Base-by-base conservation (phyloP, 2,113 vertebrate species). In the Laterallus jamaicensis region DNA sequence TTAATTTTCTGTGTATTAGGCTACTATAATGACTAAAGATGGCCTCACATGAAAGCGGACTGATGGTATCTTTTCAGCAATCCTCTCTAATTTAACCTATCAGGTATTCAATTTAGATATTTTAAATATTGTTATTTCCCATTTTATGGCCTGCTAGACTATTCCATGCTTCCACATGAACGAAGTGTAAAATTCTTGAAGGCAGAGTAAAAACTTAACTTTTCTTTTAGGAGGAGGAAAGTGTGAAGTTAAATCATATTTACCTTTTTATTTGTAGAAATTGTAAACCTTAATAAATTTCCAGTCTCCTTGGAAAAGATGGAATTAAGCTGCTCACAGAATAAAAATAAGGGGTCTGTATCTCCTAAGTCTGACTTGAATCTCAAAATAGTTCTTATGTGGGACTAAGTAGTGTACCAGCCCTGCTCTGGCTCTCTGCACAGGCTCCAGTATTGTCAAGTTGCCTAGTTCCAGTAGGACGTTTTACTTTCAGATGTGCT, bases 1-100 rank as follows among this genome's bases (percentile, higher is more conserved):
- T 93, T 88, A 90, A 88, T 96, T 96, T 93, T 97, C 93, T 97
- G 95, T 87, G 24, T 73, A 83, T 91, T 82, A 96, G 95, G 78
- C 83, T 95, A 91, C 70, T 94, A 73, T 69, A 92, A 90, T 89
- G 83, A 97, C 76, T 94, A 81, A 95, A 95, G 83, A 90, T 3
- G 8, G 93, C 64, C 47, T 92, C 58, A 90, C 60, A 75, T 35
- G 76, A 95, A 95, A 85, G 54, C 89, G 60, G 60, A 94, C 39
- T 87, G 60, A 94, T 56, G 90, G 37, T 70, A 91, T 52, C 81
- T 96, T 96, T 95, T 95, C 86, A 96, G 93, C 90, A 94, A 96
- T 87, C 95, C 50, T 89, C 80, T 92, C 49, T 18, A 94, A 95
- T 62, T 91, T 95, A 97, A 93, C 77, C 58, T 94, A 84, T 79